Base-by-base conservation (phyloP, 2,888 invertebrate species). In the Pegoplata infirma region DNA sequence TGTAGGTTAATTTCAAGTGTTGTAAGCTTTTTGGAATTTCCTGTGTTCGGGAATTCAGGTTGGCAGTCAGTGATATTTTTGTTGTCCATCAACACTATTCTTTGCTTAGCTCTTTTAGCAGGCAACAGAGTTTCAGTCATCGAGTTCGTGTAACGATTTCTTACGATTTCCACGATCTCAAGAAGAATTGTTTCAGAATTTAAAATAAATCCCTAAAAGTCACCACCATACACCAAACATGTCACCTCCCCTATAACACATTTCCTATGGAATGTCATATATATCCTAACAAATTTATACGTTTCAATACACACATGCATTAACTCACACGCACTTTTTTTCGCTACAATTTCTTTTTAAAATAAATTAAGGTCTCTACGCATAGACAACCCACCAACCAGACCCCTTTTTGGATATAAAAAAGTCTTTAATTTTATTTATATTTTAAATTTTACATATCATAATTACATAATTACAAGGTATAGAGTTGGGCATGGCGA, bases 401-500 rank as follows among this genome's bases (percentile, higher is more conserved):
- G 32, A 47, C 6, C 49, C 36, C 23, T 5, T 51, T 36, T 56
- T 56, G 28, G 16, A 36, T 19, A 74, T n/a, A 40, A 63, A 63
- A 58, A 68, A 12, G 25, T 51, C 81, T 82, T 84, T 80, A 81
- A 84, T 83, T 86, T 86, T 86, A 85, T 85, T 83, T 84, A 84
- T 85, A 84, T 85, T 83, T 84, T 83, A 82, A 83, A 86, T 84
- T 82, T 84, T 85, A 82, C 81, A 86, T 86, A 84, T 81, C 82
- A 78, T 83, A 82, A 84, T 87, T 85, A 85, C 81, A 84, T 86
- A 83, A 85, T 80, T 80, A 81, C 82, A 61, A 72, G 46, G 67
- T 72, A 83, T 59, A 80, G n/a, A n/a, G n/a, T n/a, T n/a, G n/a
- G 81, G 25, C 16, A 51, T 61, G 44, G 44, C 44, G 28, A 79